These are phyloP conservation scores for Rousettus leschenaultii DNA, from an alignment of 2,113 vertebrate species.

Conservation along the genomic window DNA sequence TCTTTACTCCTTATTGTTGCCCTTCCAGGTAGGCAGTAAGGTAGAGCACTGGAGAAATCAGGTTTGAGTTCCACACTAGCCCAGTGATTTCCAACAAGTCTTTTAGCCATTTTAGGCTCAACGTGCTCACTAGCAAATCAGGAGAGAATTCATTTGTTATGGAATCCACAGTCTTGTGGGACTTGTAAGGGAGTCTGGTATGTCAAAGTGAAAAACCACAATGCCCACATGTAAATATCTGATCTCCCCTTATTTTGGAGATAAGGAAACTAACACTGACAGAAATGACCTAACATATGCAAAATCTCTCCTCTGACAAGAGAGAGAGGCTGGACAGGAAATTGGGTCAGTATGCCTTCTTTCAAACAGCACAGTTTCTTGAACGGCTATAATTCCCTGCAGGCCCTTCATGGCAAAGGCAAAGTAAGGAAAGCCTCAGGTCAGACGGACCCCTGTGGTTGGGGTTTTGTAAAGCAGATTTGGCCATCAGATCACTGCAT, in stretches of 20 bases:
- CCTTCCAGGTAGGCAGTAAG: neutral
- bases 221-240: neutral
- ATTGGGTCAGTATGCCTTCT: slow-evolving; percentile 44
- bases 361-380: slow-evolving; percentile 19
- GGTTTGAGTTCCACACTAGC: too few species aligned
- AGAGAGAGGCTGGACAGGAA: slow-evolving; percentile 33
- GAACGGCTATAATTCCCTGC: neutral
- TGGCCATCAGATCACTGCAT: neutral
- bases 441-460: neutral
- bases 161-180: neutral
- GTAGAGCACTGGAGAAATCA: neutral
- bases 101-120: neutral
- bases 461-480: neutral
- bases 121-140: neutral
- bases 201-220: neutral
- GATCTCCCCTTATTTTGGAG: neutral
- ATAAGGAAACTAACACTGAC: slow-evolving; percentile 15
- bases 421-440: slow-evolving; percentile 11
- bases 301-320: neutral
- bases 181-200: neutral
- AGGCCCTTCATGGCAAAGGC: neutral
- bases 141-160: slow-evolving; percentile 11
- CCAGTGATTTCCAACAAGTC: neutral
- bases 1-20: neutral
- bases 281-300: slow-evolving; percentile 39